These are phyloP conservation scores for Ciconia boyciana DNA, from an alignment of 2,113 vertebrate species.

Conservation along the genomic window DNA sequence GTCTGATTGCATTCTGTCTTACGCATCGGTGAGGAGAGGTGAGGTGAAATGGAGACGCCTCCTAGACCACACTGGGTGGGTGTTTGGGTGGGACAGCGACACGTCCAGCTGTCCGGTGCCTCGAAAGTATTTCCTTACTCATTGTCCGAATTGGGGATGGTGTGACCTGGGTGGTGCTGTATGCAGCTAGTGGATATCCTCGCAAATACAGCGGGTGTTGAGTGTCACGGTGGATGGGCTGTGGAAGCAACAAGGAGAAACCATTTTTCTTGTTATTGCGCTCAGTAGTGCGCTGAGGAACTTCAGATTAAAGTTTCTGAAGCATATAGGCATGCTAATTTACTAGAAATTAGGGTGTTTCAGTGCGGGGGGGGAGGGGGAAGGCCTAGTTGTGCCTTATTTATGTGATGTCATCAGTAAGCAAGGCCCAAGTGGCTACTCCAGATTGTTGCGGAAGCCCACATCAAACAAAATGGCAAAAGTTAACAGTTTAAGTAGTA, in stretches of 20 bases:
- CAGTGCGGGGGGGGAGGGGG: not conserved
- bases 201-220: rapidly evolving
- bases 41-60: not conserved
- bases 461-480: not conserved
- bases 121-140: not conserved
- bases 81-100: not conserved
- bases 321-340: rapidly evolving
- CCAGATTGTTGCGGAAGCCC: not conserved
- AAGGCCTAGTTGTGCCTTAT: not conserved
- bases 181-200: rapidly evolving
- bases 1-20: rapidly evolving
- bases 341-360: rapidly evolving
- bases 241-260: too few relatives aligned
- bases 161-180: rapidly evolving
- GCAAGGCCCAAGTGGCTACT: too few relatives aligned
- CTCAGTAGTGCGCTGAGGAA: rapidly evolving
- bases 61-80: rapidly evolving
- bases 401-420: not conserved
- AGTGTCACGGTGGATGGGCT: rapidly evolving
- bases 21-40: not conserved
- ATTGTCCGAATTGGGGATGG: rapidly evolving
- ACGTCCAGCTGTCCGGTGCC: rapidly evolving
- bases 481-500: not conserved
- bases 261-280: rapidly evolving
- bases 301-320: not conserved